Base-by-base conservation (phyloP, 2,797 vertebrate genomes). In the Pantherophis vulpinus region DNA sequence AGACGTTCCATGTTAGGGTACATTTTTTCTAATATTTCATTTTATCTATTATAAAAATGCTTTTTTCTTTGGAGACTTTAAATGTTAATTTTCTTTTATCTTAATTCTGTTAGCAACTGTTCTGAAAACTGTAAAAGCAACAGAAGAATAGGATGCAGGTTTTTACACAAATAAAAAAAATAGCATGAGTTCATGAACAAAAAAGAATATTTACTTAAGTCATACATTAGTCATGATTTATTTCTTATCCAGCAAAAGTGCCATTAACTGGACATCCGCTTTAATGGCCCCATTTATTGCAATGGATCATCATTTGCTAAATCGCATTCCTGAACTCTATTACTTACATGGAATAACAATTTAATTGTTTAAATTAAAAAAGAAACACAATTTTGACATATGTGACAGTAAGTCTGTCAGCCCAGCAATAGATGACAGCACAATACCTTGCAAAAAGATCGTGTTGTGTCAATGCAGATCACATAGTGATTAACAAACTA, bases 401-500 rank as follows among this genome's bases (percentile, higher is more conserved):
- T 83, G 90, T 95, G 87, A 91, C 47, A 47, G 14, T 66, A 94
- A 1, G 0, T 96, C 79, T 91, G 88, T 90, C 86, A 94, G 90
- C 56, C 83, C 3, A 93, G 70, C 93, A 93, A 94, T 0, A 1
- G 96, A 93, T 55, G 86, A 89, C 14, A 92, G 70, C n/a, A 93
- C 0, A 3, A 37, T 59, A 89, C 87, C 87, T 93, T 95, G 61
- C n/a, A 92, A 95, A 93, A 58, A 11, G 70, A 70, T 89, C 18
- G 23, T 59, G 88, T 94, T 95, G 60, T 4, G 47, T 92, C 60
- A 94, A 1, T 91, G 95, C 0, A 0, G n/a, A 93, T 66, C 14
- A 0, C 10, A 94, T 94, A 29, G 60, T 94, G 95, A 95, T 96
- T 95, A 96, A 95, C 90, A 94, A 95, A 2, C 23, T 90, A 91